A percentile compares a stretch with the other conserved stretches of the same genome.
Conservation (phyloP, 2,888 invertebrate genomes). For the Metellina segmentata region DNA sequence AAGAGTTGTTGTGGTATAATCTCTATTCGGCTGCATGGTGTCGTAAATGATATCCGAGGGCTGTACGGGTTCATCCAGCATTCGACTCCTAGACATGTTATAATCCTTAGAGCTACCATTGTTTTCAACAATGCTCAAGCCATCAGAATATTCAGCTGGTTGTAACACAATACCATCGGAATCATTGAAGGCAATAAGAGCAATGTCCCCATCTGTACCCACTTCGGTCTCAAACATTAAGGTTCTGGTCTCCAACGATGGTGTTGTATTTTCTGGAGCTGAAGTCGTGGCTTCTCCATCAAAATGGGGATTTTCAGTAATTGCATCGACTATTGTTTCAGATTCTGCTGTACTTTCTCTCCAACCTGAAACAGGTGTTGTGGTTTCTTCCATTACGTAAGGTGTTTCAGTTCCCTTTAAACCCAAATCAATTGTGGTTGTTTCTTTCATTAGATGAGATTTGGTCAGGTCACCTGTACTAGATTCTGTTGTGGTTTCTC, state of each 20-base stretch:
- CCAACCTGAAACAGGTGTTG: neutral
- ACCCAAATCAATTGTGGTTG: neutral
- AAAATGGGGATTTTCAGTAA: neutral
- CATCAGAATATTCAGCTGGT: constrained; percentile 6
- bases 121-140: constrained; percentile 23
- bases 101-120: constrained; percentile 26
- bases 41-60: constrained; percentile 44
- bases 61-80: constrained; percentile 17
- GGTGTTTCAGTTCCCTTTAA: neutral
- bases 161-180: constrained; percentile 46
- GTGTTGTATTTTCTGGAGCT: constrained; percentile 16
- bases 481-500: neutral
- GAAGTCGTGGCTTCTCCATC: neutral
- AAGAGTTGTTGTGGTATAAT: constrained; percentile 1
- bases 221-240: constrained; percentile 40
- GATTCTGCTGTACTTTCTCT: neutral
- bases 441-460: neutral
- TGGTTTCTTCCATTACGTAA: neutral
- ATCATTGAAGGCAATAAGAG: constrained; percentile 45
- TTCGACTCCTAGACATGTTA: constrained; percentile 25
- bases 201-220: constrained; percentile 43
- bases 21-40: neutral
- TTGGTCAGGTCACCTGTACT: neutral
- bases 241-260: neutral
- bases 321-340: neutral